These are phyloP conservation scores for Aphelenchoides fujianensis DNA, from an alignment of 1,140 invertebrate genomes.

Conservation along the genomic window DNA sequence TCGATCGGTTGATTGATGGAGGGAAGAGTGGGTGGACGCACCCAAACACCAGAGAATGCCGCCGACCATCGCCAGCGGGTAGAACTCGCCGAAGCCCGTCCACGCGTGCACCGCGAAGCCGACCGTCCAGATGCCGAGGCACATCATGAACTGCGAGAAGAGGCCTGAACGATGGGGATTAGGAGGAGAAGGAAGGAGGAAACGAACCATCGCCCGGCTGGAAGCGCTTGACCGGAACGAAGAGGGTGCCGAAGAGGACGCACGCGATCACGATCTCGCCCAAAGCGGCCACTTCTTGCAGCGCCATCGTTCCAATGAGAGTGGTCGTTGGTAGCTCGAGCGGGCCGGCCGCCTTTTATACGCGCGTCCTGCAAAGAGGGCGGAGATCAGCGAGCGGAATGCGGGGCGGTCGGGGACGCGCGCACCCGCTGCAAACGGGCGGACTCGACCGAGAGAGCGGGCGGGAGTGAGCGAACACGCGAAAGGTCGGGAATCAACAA, in stretches of 20 bases:
- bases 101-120: too few relatives aligned
- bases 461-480: too few relatives aligned
- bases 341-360: too few relatives aligned
- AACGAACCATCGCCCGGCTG: conserved; percentile 23
- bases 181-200: neutral
- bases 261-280: neutral
- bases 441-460: too few relatives aligned
- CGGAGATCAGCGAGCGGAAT: too few relatives aligned
- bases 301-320: neutral
- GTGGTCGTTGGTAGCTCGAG: too few relatives aligned
- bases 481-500: too few relatives aligned
- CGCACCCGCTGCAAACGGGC: too few relatives aligned
- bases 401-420: too few relatives aligned
- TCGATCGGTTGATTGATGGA: neutral
- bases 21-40: neutral
- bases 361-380: too few relatives aligned
- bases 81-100: too few relatives aligned
- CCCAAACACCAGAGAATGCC: conserved; percentile 11
- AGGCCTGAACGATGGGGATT: conserved; percentile 14
- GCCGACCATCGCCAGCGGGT: conserved; percentile 15
- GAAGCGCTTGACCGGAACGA: conserved; percentile 20
- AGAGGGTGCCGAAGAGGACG: conserved; percentile 16
- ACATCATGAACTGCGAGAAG: conserved; percentile 16
- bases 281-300: neutral
- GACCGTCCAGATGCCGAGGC: conserved; percentile 17